Percentiles rank a stretch among this genome's conserved stretches.
Conservation (phyloP, 37 sponge, comb jelly and placozoan species). For the Spongilla lacustris region DNA sequence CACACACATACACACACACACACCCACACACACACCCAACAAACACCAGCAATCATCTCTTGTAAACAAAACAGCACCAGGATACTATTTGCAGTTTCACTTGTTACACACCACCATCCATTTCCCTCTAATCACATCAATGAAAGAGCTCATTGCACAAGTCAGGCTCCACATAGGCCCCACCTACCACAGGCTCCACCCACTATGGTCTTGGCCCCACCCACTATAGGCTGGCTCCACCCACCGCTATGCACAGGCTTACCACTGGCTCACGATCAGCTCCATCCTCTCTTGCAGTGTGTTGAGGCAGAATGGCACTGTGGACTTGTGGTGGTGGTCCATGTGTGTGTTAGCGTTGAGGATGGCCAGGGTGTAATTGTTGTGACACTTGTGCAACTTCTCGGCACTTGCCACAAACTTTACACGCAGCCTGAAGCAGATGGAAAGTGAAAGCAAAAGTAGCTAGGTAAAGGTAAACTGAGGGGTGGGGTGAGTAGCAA, state of each 20-base stretch:
- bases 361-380: constrained; percentile 69
- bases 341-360: constrained; percentile 73
- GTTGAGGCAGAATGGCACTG: constrained; percentile 70
- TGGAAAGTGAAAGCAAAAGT: not conserved
- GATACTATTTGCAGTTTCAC: too few species aligned
- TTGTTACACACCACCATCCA: too few species aligned
- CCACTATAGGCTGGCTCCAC: not conserved
- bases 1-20: too few species aligned
- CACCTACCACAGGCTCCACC: not conserved
- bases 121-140: too few species aligned
- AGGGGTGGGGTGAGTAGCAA: not conserved
- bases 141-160: too few species aligned
- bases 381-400: constrained; percentile 73
- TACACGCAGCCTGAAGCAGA: constrained; percentile 30
- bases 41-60: too few species aligned
- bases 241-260: not conserved
- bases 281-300: constrained; percentile 76
- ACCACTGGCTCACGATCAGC: constrained; percentile 66
- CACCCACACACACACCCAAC: too few species aligned
- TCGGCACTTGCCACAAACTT: constrained; percentile 56
- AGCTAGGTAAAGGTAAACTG: not conserved
- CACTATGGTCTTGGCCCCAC: not conserved
- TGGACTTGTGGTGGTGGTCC: constrained; percentile 27
- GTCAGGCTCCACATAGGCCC: too few species aligned
- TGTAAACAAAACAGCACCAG: too few species aligned